Base-by-base conservation (phyloP, 1,140 invertebrate genomes). In the Trypoxylus dichotomus region DNA sequence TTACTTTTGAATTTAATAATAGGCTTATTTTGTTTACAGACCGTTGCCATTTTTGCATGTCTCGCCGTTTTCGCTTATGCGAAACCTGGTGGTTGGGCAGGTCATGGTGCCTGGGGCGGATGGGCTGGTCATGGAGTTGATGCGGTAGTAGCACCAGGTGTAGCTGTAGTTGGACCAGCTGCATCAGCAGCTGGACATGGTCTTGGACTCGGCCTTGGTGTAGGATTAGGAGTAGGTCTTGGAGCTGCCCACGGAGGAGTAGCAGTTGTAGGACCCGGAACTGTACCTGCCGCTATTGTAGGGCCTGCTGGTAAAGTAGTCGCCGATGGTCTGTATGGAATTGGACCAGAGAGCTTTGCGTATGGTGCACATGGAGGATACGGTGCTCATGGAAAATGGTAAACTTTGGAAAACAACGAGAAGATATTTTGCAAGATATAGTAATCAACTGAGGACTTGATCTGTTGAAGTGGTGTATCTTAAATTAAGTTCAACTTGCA, bases 261-360 rank as follows among this genome's bases (percentile, higher is more conserved):
- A n/a, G 79, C 79, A 3, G 79, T 84, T 0, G 75, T 76, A 29
- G 83, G 83, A 13, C 83, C 83, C 13, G 73, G 68, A 76, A 83
- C 83, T 37, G 82, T 80, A 11, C 82, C 82, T 15, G 83, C 77
- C 41, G 74, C 80, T 42, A 79, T 84, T 63, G 78, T 78, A 41
- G 83, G 83, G 8, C 83, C 83, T n/a, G 78, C 83, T 72, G 83
- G 83, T 63, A 83, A 83, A 78, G 79, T 83, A 24, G 77, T 77
- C 41, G 82, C 81, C 63, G 76, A 79, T 78, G 82, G 82, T 21
- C 80, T 83, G 1, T 83, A 79, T 37, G 82, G 82, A 71, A 42
- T 75, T 29, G 74, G 74, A 74, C 72, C 60, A 13, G 60, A 68
- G 27, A 68, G 60, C 60, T 68, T 68, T 24, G 27, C 60, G 1